These are phyloP conservation scores for Anoplophora glabripennis DNA, from an alignment of 1,140 invertebrate species.

Conservation along the genomic window DNA sequence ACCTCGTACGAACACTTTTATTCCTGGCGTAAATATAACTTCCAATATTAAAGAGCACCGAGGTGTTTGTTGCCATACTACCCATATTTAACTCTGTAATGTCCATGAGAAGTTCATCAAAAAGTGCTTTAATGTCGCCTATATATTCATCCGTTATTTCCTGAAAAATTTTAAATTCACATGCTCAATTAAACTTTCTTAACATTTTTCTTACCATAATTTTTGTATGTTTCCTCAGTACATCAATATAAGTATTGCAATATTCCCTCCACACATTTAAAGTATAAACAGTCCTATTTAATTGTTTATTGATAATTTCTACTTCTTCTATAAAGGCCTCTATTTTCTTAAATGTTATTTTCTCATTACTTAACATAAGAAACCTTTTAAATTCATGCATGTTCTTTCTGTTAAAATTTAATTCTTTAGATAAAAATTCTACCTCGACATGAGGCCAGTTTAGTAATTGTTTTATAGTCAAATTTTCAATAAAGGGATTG, in stretches of 20 bases:
- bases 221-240: conserved; percentile 2
- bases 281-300: conserved; percentile 15
- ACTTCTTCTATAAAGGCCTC: conserved; percentile 21
- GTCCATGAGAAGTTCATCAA: conserved; percentile 27
- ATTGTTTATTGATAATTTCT: conserved; percentile 17
- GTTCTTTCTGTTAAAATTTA: conserved; percentile 24
- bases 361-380: conserved; percentile 9
- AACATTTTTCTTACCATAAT: background rate
- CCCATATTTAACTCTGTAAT: conserved; percentile 17
- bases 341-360: conserved; percentile 8
- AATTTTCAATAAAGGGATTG: background rate
- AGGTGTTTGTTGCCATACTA: conserved; percentile 26
- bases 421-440: conserved; percentile 18
- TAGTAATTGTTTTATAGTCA: conserved; percentile 23
- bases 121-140: conserved; percentile 17
- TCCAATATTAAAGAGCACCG: conserved; percentile 28
- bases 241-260: conserved; percentile 8
- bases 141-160: background rate
- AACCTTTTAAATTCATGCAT: conserved; percentile 20
- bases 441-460: conserved; percentile 28
- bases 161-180: background rate
- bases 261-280: conserved; percentile 9
- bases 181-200: background rate
- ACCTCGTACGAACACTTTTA: conserved; percentile 26
- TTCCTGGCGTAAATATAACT: conserved; percentile 24